phyloP scores from a whole-genome alignment of 37 sponge, comb jelly and placozoan species.

The Eunapius fragilis region DNA sequence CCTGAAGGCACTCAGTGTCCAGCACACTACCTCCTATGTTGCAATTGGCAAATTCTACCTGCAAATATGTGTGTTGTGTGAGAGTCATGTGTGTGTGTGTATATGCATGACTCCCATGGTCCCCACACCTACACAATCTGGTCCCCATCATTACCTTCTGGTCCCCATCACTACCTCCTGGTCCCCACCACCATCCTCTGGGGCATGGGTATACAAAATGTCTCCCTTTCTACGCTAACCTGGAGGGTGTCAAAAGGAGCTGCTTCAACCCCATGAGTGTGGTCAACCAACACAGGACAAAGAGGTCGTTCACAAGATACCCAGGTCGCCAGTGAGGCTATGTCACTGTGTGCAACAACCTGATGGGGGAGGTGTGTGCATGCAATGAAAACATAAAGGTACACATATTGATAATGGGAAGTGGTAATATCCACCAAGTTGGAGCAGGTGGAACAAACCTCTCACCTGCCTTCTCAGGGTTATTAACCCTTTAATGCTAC shows the following conservation, averaged over 20 bases:
- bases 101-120: background rate
- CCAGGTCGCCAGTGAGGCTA: background rate
- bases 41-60: constrained; percentile 77
- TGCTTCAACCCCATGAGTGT: background rate
- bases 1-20: constrained; percentile 57
- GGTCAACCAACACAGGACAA: background rate
- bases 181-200: background rate
- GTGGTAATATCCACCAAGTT: background rate
- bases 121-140: background rate
- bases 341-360: background rate
- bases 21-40: constrained; percentile 78
- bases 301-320: background rate
- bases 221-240: background rate
- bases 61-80: background rate
- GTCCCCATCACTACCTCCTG: background rate
- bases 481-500: constrained; percentile 41
- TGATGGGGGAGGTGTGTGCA: background rate
- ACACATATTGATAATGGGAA: too few relatives aligned
- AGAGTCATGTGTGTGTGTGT: background rate
- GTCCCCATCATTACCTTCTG: background rate
- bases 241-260: background rate
- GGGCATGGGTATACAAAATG: background rate
- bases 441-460: too few relatives aligned
- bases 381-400: too few relatives aligned
- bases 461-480: constrained; percentile 61